Evolutionary conservation across 2,888 invertebrate genomes (phyloP).

Genomic region (Epinotia nisella): DNA sequence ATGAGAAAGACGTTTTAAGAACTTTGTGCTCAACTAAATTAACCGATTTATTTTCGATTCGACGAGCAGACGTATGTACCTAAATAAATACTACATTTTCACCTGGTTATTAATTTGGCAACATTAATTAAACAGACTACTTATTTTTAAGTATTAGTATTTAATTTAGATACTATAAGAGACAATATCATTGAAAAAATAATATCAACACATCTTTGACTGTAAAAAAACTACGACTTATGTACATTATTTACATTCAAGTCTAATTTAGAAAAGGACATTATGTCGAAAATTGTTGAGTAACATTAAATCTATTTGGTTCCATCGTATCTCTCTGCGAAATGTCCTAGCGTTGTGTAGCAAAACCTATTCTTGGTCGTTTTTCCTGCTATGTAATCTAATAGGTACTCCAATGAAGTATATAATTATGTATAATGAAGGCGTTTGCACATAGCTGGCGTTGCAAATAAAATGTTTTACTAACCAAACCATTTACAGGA

Average conservation of each 20-base stretch:
- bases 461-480: too few relatives aligned
- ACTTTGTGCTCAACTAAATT: too few relatives aligned
- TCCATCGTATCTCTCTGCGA: conserved; percentile 17
- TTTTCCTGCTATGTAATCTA: too few relatives aligned
- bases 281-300: not conserved
- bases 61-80: not conserved
- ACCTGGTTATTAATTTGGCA: conserved; percentile 9
- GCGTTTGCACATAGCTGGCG: too few relatives aligned
- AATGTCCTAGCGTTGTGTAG: too few relatives aligned
- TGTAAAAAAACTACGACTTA: conserved; percentile 36
- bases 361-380: too few relatives aligned
- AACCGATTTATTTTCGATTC: too few relatives aligned
- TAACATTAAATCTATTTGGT: conserved; percentile 37
- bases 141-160: not conserved
- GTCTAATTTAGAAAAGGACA: not conserved
- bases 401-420: too few relatives aligned
- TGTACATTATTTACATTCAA: conserved; percentile 3
- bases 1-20: too few relatives aligned
- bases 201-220: not conserved
- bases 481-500: too few relatives aligned
- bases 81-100: not conserved
- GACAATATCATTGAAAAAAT: conserved; percentile 25
- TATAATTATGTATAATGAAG: too few relatives aligned
- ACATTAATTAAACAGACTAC: not conserved
- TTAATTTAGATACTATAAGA: not conserved